Conservation (phyloP, 2,888 invertebrate genomes). For the Eurois occulta region DNA sequence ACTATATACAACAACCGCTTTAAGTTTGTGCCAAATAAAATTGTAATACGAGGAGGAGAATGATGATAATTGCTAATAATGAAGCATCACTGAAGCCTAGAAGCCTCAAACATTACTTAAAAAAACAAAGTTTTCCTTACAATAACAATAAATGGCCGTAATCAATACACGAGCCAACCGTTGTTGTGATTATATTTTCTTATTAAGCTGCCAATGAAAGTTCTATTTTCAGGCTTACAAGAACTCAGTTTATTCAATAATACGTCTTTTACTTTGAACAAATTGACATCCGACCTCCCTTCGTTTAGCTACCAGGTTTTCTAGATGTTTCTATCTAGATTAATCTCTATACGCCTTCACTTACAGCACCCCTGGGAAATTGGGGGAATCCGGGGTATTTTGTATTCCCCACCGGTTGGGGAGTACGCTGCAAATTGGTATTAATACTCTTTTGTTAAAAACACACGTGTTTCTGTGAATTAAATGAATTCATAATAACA, state of each 20-base stretch:
- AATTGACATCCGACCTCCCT: slow-evolving; percentile 9
- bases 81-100: not conserved
- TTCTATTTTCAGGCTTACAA: not conserved
- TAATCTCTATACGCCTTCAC: slow-evolving; percentile 31
- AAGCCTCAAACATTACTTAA: not conserved
- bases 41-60: too few relatives aligned
- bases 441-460: slow-evolving; percentile 30
- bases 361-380: slow-evolving; percentile 52
- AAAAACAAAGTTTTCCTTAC: not conserved
- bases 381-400: slow-evolving; percentile 44
- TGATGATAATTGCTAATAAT: not conserved
- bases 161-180: not conserved
- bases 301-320: slow-evolving; percentile 20
- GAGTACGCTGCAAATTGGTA: slow-evolving; percentile 36
- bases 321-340: slow-evolving; percentile 40
- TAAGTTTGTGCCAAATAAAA: too few relatives aligned
- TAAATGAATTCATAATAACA: not conserved
- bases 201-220: not conserved
- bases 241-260: slow-evolving; percentile 12
- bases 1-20: too few relatives aligned
- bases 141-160: not conserved
- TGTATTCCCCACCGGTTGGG: slow-evolving; percentile 22
- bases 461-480: not conserved
- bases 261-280: not conserved
- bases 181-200: not conserved